A percentile compares a stretch with the other conserved stretches of the same genome.
Conservation (phyloP, 2,113 vertebrate genomes). For the Pipa parva region DNA sequence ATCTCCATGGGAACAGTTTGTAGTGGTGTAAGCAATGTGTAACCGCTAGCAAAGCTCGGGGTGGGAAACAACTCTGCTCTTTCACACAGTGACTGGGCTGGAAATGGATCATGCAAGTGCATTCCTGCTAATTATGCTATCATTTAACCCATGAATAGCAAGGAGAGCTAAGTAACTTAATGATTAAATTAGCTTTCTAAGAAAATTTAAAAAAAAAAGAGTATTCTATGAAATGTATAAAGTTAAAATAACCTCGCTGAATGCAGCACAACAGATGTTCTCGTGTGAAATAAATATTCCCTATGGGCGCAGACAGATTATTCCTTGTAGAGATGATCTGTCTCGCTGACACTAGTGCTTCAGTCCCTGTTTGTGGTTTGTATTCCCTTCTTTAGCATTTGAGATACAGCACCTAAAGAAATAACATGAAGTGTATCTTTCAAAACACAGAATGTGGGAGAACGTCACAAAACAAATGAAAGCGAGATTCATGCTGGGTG, state of each 20-base stretch:
- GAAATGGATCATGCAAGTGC: neutral
- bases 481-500: no score
- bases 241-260: neutral
- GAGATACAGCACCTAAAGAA: no score
- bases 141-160: conserved; percentile 1
- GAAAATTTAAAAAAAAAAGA: neutral
- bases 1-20: conserved; percentile 22
- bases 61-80: neutral
- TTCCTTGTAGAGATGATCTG: neutral
- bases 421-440: no score
- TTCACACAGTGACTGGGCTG: conserved; percentile 14
- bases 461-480: no score
- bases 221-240: neutral
- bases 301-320: neutral
- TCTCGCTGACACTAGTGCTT: neutral
- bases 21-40: conserved; percentile 27
- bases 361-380: no score
- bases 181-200: neutral
- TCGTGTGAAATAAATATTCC: conserved; percentile 8
- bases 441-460: no score
- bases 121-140: conserved; percentile 3
- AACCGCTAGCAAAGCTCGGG: conserved; percentile 1
- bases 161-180: neutral
- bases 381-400: no score
- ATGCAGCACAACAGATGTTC: conserved; percentile 8